phyloP scores from a whole-genome alignment of 2,797 vertebrate species.

The Acrossocheilus fasciatus region DNA sequence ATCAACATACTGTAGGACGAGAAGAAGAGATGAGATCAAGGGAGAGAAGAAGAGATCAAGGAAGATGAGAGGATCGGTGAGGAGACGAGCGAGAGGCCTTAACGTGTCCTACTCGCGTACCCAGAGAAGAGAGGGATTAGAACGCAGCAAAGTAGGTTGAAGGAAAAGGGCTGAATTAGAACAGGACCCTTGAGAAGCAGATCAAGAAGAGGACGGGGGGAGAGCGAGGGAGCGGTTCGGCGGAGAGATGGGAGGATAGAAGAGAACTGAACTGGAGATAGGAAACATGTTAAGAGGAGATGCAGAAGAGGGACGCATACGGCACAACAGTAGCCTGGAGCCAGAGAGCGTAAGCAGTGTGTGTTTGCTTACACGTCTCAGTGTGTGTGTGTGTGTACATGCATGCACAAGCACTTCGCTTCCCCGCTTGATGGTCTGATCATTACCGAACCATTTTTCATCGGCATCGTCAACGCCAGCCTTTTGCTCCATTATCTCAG shows the following conservation, averaged over 20 bases:
- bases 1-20: background rate
- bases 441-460: constrained; percentile 38
- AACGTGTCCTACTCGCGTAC: constrained; percentile 65
- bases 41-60: constrained; percentile 22
- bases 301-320: background rate
- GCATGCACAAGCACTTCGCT: constrained; percentile 15
- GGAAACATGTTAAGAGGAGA: background rate
- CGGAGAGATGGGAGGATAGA: constrained; percentile 37
- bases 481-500: constrained; percentile 44
- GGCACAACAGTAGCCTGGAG: constrained; percentile 42
- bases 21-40: background rate
- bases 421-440: constrained; percentile 48
- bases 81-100: constrained; percentile 12
- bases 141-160: constrained; percentile 78
- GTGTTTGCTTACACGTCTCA: constrained; percentile 36
- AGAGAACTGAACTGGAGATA: constrained; percentile 1
- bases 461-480: constrained; percentile 8
- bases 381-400: background rate
- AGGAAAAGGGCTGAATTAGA: constrained; percentile 79
- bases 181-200: constrained; percentile 81
- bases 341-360: constrained; percentile 33
- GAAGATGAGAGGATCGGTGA: background rate
- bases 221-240: constrained; percentile 23
- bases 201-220: constrained; percentile 57
- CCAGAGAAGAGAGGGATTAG: constrained; percentile 71